phyloP scores from a whole-genome alignment of 2,888 invertebrate genomes.

The Epinotia nisella region DNA sequence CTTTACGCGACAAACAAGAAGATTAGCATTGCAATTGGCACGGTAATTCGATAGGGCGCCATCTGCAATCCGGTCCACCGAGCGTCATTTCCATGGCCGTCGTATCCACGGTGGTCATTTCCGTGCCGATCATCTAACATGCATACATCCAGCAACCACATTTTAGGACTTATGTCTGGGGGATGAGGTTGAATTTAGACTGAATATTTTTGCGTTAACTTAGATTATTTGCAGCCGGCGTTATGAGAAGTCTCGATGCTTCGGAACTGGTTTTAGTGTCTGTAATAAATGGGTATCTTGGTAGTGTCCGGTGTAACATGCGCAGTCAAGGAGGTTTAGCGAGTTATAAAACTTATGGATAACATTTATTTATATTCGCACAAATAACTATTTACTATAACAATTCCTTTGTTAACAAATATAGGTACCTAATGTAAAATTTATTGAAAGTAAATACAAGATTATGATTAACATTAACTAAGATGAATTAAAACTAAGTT shows the following conservation, averaged over 20 bases:
- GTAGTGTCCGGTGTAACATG: background rate
- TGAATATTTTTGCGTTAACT: background rate
- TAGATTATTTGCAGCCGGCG: constrained; percentile 20
- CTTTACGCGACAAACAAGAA: constrained; percentile 1
- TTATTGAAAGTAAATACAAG: too few species aligned
- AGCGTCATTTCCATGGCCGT: constrained; percentile 28
- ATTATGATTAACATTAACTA: too few species aligned
- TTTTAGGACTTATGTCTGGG: background rate
- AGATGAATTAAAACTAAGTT: too few species aligned
- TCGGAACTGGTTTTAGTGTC: constrained; percentile 22
- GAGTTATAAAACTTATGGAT: background rate
- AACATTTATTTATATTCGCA: background rate
- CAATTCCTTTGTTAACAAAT: too few species aligned
- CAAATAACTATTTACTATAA: background rate
- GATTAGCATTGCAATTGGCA: constrained; percentile 28
- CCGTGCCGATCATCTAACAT: constrained; percentile 16
- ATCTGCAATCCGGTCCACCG: constrained; percentile 19
- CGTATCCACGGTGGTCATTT: constrained; percentile 22
- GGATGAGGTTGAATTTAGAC: background rate
- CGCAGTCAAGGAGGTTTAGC: constrained; percentile 10
- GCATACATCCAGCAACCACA: background rate
- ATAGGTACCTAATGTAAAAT: too few species aligned
- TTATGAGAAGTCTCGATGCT: constrained; percentile 11
- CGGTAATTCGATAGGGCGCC: constrained; percentile 22
- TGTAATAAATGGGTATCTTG: constrained; percentile 16